These are phyloP conservation scores for Diphyllodes magnificus DNA, from an alignment of 2,113 vertebrate species.

Conservation along the genomic window DNA sequence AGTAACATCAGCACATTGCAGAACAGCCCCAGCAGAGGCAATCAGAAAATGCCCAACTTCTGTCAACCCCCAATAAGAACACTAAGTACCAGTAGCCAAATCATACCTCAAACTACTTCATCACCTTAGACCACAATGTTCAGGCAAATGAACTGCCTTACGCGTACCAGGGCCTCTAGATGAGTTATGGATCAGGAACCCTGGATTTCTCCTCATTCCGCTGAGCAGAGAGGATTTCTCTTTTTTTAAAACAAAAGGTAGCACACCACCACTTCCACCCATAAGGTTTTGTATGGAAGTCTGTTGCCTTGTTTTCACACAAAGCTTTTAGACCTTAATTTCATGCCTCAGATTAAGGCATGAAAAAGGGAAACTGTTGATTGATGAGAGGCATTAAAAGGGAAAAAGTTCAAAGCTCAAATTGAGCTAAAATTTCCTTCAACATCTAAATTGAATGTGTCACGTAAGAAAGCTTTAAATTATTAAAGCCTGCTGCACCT, in stretches of 20 bases:
- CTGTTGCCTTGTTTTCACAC: neutral
- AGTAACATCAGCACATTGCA: neutral
- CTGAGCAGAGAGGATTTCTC: fast-evolving
- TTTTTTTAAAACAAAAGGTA: neutral
- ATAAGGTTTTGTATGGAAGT: neutral
- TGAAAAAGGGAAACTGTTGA: neutral
- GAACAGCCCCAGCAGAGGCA: neutral
- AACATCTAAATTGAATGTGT: fast-evolving
- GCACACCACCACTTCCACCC: neutral
- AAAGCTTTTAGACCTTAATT: neutral
- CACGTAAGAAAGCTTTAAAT: neutral
- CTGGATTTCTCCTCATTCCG: fast-evolving
- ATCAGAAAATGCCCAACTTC: neutral
- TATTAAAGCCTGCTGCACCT: neutral
- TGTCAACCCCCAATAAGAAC: neutral
- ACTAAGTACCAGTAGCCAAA: neutral
- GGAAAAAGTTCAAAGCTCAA: neutral
- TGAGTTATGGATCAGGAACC: neutral
- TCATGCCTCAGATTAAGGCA: neutral
- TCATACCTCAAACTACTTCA: neutral
- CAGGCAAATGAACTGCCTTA: neutral
- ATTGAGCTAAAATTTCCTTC: neutral
- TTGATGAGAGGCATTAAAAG: neutral
- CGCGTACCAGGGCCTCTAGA: neutral
- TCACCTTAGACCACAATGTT: neutral